Base-by-base conservation (phyloP, 2,888 invertebrate species). In the Brachyptera putata region DNA sequence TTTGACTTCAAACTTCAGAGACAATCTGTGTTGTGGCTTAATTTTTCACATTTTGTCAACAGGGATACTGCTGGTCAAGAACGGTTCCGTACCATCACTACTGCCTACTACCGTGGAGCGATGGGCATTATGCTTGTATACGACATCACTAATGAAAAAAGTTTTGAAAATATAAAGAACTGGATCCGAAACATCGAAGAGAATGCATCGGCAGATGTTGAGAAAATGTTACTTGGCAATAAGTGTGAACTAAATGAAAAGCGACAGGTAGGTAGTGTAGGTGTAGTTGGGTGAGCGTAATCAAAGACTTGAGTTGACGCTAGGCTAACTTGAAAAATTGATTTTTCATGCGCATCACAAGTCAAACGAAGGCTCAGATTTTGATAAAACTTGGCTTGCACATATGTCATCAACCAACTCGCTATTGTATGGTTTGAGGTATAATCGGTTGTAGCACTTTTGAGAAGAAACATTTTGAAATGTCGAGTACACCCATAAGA, bases 121-220 rank as follows among this genome's bases (percentile, higher is more conserved):
- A 99, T 99, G 97, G 99, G 99, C 63, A 99, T 99, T 68, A 96
- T 98, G 95, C 82, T 98, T 67, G 97, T 97, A 37, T 99, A 99
- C 77, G 99, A 99, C 77, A 97, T 99, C 68, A 98, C 98, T 69
- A 97, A 96, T 79, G 97, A 96, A 74, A 97, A 97, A 78, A 96
- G 95, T 69, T 98, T 99, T 79, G 95, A 98, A 77, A 98, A 98
- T 74, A 98, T 99, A 61, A 94, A 96, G 74, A 98, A 98, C 75
- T 99, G 98, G 98, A 95, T 99, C 68, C 82, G 97, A 71, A 98
- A 98, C 78, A 98, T 98, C 72, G 97, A 98, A 75, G 97, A 98
- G 78, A 96, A 98, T 81, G 98, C 98, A 14, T 95, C 95, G 53
- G 91, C 95, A 16, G 98, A 99, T 79, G 99, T 99, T 26, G 98